phyloP scores from a whole-genome alignment of 2,797 vertebrate species.

The Pachyuromys duprasi region DNA sequence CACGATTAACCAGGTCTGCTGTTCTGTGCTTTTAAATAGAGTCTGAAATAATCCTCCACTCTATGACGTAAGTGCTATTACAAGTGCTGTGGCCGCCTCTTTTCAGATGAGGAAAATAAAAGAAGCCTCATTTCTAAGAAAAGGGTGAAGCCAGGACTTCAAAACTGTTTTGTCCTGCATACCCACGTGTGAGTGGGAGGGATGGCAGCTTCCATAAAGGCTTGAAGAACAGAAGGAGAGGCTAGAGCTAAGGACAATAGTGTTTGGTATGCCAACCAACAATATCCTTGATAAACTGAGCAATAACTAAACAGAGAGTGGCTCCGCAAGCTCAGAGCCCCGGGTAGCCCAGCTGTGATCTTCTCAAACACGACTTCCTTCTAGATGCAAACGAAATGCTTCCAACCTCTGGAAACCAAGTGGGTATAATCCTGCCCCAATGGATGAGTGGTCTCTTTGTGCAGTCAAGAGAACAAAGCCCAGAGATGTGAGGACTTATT shows the following conservation, averaged over 20 bases:
- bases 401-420: slow-evolving; percentile 19
- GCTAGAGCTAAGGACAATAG: neutral
- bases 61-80: neutral
- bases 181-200: slow-evolving; percentile 42
- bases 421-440: neutral
- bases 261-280: slow-evolving; percentile 46
- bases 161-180: slow-evolving; percentile 26
- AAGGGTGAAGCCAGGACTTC: slow-evolving; percentile 6
- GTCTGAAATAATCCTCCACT: slow-evolving; percentile 37
- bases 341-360: neutral
- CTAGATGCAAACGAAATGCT: neutral
- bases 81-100: slow-evolving; percentile 30
- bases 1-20: neutral
- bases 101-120: slow-evolving; percentile 61
- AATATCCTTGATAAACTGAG: slow-evolving; percentile 43
- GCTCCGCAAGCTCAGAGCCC: neutral
- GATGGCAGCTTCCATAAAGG: slow-evolving; percentile 45
- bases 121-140: slow-evolving; percentile 53
- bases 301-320: neutral
- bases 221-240: slow-evolving; percentile 64
- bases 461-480: neutral
- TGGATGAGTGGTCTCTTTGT: neutral
- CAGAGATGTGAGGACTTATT: neutral
- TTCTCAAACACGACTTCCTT: slow-evolving; percentile 9
- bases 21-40: neutral